Evolutionary conservation across 1,140 invertebrate genomes (phyloP).

Genomic region (Caenorhabditis remanei): DNA sequence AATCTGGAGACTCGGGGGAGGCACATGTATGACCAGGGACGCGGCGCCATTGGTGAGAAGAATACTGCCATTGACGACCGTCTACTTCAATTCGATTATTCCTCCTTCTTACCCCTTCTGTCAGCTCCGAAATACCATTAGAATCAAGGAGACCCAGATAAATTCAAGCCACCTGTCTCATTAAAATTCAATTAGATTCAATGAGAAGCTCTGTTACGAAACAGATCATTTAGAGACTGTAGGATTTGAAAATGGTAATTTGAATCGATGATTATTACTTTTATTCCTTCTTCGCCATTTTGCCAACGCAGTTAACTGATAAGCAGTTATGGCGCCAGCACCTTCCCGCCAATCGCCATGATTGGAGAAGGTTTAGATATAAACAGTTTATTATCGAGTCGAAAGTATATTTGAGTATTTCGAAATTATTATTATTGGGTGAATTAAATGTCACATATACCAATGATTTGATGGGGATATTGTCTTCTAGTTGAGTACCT

Average conservation of each 20-base stretch:
- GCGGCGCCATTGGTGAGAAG: slow-evolving; percentile 11
- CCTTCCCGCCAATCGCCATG: slow-evolving; percentile 33
- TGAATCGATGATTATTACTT: background rate
- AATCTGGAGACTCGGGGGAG: background rate
- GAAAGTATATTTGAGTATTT: too few species aligned
- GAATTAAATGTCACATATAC: too few species aligned
- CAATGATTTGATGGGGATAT: too few species aligned
- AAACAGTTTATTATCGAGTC: background rate
- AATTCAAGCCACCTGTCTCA: slow-evolving; percentile 32
- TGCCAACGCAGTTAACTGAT: slow-evolving; percentile 11
- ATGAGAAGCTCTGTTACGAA: background rate
- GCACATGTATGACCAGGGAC: slow-evolving; percentile 12
- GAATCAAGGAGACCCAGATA: background rate
- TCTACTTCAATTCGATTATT: background rate
- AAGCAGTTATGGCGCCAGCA: slow-evolving; percentile 46
- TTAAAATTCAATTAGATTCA: slow-evolving; percentile 51
- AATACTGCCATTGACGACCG: slow-evolving; percentile 16
- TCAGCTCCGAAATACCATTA: background rate
- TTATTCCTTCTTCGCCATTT: slow-evolving; percentile 31
- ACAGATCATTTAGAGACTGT: background rate
- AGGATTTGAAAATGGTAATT: background rate
- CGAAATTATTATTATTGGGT: too few species aligned
- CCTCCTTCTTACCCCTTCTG: background rate
- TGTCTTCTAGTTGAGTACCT: too few species aligned
- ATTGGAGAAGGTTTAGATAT: too few species aligned